A percentile compares a stretch with the other conserved stretches of the same genome.
phyloP scores from a whole-genome alignment of 2,113 vertebrate species.

The Hiodon alosoides region DNA sequence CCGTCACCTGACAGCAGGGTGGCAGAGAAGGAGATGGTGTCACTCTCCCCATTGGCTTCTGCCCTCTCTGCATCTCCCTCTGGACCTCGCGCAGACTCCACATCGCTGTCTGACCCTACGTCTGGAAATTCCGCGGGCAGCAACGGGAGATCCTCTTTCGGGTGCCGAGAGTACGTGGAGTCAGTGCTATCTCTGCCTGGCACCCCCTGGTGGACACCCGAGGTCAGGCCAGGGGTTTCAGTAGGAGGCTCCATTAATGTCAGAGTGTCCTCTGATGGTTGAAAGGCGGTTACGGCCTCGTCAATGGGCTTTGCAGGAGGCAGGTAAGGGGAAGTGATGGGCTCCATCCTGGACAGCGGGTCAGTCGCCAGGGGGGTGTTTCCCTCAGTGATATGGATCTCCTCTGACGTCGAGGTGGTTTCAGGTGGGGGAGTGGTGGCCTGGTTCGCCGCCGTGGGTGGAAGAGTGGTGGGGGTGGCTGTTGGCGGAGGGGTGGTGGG shows the following conservation, averaged over 20 bases:
- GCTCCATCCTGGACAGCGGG: neutral
- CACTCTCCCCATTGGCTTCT: constrained; percentile 48
- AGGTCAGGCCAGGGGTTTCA: constrained; percentile 17
- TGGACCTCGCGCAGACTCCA: constrained; percentile 37
- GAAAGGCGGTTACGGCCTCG: constrained; percentile 33
- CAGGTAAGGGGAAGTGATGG: neutral
- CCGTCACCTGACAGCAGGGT: constrained; percentile 73
- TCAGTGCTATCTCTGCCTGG: constrained; percentile 32
- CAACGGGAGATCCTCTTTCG: constrained; percentile 36
- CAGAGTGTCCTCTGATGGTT: constrained; percentile 30
- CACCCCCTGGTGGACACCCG: constrained; percentile 40
- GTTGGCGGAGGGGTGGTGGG: constrained; percentile 24
- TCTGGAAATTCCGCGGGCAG: constrained; percentile 41
- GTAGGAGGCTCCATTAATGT: constrained; percentile 29
- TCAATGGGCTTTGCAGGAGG: constrained; percentile 1
- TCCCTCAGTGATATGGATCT: neutral
- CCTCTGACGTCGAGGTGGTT: constrained; percentile 22
- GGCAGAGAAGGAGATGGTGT: constrained; percentile 62
- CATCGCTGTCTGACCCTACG: constrained; percentile 50
- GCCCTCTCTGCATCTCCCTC: constrained; percentile 17
- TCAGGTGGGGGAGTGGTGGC: constrained; percentile 26
- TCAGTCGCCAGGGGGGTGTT: neutral
- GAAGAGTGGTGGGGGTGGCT: constrained; percentile 18
- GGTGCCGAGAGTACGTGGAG: constrained; percentile 32
- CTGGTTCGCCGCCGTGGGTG: constrained; percentile 20